phyloP scores from a whole-genome alignment of 1,140 invertebrate genomes.

The honey bee (Apis mellifera) region Amel_HAv3.1 CM009939.2:10050501-10051000 shows the following conservation, averaged over 20 bases:
- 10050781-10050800: slow-evolving; percentile 26
- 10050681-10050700: slow-evolving; percentile 34
- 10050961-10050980: slow-evolving; percentile 53
- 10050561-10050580: neutral
- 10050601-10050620: slow-evolving; percentile 39
- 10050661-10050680: slow-evolving; percentile 25
- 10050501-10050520: neutral
- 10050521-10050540: slow-evolving; percentile 5
- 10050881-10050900: slow-evolving; percentile 60
- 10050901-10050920: slow-evolving; percentile 45
- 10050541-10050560: neutral
- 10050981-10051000: slow-evolving; percentile 40
- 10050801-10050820: slow-evolving; percentile 15
- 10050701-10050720: neutral
- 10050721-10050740: slow-evolving; percentile 41
- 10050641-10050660: too few species aligned
- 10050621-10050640: neutral
- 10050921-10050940: slow-evolving; percentile 41
- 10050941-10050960: slow-evolving; percentile 16
- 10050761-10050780: slow-evolving; percentile 49
- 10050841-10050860: slow-evolving; percentile 41
- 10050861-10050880: slow-evolving; percentile 53
- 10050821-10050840: slow-evolving; percentile 55
- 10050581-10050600: slow-evolving; percentile 28
- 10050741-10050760: neutral